phyloP scores from a whole-genome alignment of 2,113 vertebrate genomes.

The Python bivittatus region DNA sequence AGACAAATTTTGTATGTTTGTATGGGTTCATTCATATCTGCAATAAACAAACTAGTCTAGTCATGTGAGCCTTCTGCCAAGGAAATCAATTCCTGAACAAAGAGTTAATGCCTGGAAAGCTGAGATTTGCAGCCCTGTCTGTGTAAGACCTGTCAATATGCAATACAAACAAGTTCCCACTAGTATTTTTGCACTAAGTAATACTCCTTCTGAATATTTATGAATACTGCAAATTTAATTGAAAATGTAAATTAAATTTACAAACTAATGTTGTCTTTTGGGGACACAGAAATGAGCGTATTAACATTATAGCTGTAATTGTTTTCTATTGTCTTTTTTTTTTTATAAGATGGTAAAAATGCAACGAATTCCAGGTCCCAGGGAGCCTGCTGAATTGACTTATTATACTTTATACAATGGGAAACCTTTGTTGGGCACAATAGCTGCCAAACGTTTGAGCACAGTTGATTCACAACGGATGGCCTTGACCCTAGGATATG shows the following conservation, averaged over 20 bases:
- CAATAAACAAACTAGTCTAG: background rate
- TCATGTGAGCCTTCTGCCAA: background rate
- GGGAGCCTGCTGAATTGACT: constrained; percentile 92
- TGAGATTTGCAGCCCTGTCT: background rate
- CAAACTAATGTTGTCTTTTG: background rate
- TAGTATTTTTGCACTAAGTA: constrained; percentile 24
- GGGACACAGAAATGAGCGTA: background rate
- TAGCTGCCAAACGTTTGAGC: constrained; percentile 93
- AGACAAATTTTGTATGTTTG: background rate
- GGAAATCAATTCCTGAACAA: background rate
- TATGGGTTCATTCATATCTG: background rate
- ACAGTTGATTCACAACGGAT: constrained; percentile 96
- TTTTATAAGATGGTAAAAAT: constrained; percentile 92
- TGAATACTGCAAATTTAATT: constrained; percentile 18
- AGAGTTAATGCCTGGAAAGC: background rate
- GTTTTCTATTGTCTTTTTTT: constrained; percentile 17
- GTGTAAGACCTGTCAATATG: background rate
- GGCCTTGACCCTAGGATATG: constrained; percentile 94
- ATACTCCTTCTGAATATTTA: constrained; percentile 34
- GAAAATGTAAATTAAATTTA: constrained; percentile 17
- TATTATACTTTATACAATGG: constrained; percentile 91
- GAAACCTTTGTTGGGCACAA: constrained; percentile 84
- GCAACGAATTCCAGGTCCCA: constrained; percentile 84
- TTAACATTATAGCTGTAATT: background rate
- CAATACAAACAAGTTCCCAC: background rate